Conservation (phyloP, 2,888 invertebrate genomes). For the Lepeophtheirus nordmannii region DNA sequence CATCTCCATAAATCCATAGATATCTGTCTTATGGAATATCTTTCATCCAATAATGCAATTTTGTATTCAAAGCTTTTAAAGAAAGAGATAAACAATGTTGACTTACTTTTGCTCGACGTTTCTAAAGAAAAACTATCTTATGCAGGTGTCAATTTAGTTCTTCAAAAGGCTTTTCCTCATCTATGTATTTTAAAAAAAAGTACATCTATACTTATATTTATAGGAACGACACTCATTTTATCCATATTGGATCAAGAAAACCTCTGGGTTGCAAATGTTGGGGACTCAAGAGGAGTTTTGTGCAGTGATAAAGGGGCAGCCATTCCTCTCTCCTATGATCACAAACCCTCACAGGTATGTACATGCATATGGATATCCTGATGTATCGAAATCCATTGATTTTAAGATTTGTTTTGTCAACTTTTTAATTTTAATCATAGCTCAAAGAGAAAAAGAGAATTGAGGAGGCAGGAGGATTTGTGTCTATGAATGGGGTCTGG, state of each 20-base stretch:
- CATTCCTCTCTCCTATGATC: slow-evolving; percentile 83
- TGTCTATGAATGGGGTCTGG: slow-evolving; percentile 91
- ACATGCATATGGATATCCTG: neutral
- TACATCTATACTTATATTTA: slow-evolving; percentile 25
- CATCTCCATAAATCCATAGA: too few species aligned
- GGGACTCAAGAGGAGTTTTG: slow-evolving; percentile 89
- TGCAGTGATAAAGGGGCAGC: slow-evolving; percentile 76
- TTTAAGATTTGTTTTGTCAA: too few species aligned
- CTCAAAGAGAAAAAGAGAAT: slow-evolving; percentile 76
- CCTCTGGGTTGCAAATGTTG: slow-evolving; percentile 84
- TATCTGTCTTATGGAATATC: neutral
- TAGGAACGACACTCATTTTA: slow-evolving; percentile 80
- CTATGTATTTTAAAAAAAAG: neutral
- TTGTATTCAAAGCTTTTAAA: slow-evolving; percentile 21
- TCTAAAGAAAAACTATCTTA: neutral
- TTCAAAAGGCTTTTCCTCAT: neutral
- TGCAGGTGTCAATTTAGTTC: neutral
- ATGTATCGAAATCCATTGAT: too few species aligned
- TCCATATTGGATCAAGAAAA: slow-evolving; percentile 66
- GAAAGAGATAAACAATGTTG: slow-evolving; percentile 29
- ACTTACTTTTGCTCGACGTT: neutral
- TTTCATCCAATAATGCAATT: neutral
- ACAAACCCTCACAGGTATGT: slow-evolving; percentile 84
- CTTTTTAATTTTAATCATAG: slow-evolving; percentile 36
- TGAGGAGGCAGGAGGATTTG: slow-evolving; percentile 84